Evolutionary conservation across 2,888 invertebrate species (phyloP).

Genomic region (Beris chalybata): DNA sequence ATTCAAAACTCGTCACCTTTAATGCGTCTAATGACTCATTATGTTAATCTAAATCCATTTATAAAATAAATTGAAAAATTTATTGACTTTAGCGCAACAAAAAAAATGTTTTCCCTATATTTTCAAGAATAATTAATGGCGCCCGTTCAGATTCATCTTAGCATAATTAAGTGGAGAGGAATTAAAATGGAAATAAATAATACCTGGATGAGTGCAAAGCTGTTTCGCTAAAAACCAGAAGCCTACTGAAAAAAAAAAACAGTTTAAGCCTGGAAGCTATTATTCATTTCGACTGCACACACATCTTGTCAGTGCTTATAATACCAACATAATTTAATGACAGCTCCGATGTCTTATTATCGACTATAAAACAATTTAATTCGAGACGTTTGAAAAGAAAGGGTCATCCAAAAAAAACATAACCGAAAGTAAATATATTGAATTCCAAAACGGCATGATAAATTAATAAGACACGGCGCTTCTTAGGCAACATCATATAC

Average conservation of each 20-base stretch:
- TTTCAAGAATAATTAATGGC: no score
- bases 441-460: constrained; percentile 17
- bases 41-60: no score
- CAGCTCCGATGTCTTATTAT: constrained; percentile 36
- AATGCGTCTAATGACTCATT: no score
- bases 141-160: no score
- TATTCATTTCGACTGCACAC: constrained; percentile 29
- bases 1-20: no score
- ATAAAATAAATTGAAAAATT: no score
- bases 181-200: no score
- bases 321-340: constrained; percentile 28
- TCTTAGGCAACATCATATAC: constrained; percentile 11
- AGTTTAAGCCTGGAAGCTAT: constrained; percentile 29
- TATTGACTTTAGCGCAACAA: no score
- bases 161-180: no score
- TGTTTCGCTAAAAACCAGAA: constrained; percentile 30
- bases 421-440: no score
- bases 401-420: constrained; percentile 10
- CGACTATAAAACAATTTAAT: constrained; percentile 35
- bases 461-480: constrained; percentile 30
- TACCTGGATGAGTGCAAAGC: no score
- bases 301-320: constrained; percentile 20
- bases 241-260: constrained; percentile 17
- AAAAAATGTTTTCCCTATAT: no score
- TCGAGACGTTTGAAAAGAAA: constrained; percentile 20